These are phyloP conservation scores for Pristionchus fissidentatus DNA, from an alignment of 2,888 invertebrate species.

Conservation along the genomic window DNA sequence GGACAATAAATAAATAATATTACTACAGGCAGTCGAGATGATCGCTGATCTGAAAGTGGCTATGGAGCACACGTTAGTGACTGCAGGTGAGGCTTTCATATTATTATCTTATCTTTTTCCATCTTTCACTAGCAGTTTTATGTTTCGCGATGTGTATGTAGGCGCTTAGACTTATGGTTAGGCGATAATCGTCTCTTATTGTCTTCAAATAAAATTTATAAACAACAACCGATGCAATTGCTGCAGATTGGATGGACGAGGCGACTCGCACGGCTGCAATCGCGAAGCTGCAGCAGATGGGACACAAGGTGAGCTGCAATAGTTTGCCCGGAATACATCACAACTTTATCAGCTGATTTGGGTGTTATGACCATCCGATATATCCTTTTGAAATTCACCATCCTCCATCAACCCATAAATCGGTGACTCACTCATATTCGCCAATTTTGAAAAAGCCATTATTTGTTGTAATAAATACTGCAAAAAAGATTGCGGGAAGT, in stretches of 20 bases:
- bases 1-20: slow-evolving; percentile 42
- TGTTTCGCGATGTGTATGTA: too few relatives aligned
- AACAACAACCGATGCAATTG: too few relatives aligned
- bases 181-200: too few relatives aligned
- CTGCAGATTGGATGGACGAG: slow-evolving; percentile 71
- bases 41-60: slow-evolving; percentile 62
- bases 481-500: neutral
- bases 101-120: neutral
- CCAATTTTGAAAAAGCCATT: too few relatives aligned
- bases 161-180: too few relatives aligned
- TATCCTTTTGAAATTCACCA: too few relatives aligned
- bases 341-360: too few relatives aligned
- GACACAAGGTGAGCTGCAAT: slow-evolving; percentile 57
- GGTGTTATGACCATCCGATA: too few relatives aligned
- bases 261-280: slow-evolving; percentile 66
- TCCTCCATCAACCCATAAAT: too few relatives aligned
- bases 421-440: too few relatives aligned
- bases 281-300: slow-evolving; percentile 65
- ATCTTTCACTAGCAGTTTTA: neutral
- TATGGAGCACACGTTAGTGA: slow-evolving; percentile 64
- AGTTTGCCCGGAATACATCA: neutral
- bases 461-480: too few relatives aligned
- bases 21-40: slow-evolving; percentile 63
- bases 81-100: slow-evolving; percentile 8
- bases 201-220: too few relatives aligned